Evolutionary conservation across 2,113 vertebrate genomes (phyloP).

Genomic region (Labrus mixtus): DNA sequence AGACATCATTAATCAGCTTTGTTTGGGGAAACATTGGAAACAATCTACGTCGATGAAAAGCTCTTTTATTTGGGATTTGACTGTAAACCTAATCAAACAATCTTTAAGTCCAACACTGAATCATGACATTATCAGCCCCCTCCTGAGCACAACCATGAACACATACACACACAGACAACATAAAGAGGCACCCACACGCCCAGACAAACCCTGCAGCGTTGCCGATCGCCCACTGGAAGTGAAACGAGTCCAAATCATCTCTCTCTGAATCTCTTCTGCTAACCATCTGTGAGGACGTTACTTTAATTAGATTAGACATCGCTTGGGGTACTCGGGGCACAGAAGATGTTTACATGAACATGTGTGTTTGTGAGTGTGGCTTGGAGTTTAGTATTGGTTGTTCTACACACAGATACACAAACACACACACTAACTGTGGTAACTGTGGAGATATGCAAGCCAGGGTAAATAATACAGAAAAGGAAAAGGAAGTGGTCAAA

Average conservation of each 20-base stretch:
- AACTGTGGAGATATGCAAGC: conserved; percentile 13
- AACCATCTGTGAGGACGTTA: conserved; percentile 62
- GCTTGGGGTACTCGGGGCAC: conserved; percentile 22
- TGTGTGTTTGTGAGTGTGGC: conserved; percentile 28
- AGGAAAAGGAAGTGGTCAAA: conserved; percentile 19
- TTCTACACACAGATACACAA: conserved; percentile 12
- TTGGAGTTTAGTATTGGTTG: conserved; percentile 19
- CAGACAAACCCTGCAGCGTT: conserved; percentile 35
- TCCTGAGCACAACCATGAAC: neutral
- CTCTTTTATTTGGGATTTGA: no score
- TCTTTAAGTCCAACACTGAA: neutral
- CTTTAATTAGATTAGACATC: conserved; percentile 69
- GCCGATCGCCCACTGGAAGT: conserved; percentile 19
- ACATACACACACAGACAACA: neutral
- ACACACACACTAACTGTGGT: neutral
- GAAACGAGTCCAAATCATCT: conserved; percentile 51
- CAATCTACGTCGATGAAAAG: no score
- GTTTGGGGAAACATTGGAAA: no score
- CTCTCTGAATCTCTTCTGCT: conserved; percentile 33
- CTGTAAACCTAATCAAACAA: no score
- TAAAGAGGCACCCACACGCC: neutral
- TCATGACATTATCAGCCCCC: neutral
- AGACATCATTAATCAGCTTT: no score
- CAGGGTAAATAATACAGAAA: conserved; percentile 27
- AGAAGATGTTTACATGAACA: conserved; percentile 40